Evolutionary conservation across 2,888 invertebrate species (phyloP).

Genomic region (Andricus curvator): DNA sequence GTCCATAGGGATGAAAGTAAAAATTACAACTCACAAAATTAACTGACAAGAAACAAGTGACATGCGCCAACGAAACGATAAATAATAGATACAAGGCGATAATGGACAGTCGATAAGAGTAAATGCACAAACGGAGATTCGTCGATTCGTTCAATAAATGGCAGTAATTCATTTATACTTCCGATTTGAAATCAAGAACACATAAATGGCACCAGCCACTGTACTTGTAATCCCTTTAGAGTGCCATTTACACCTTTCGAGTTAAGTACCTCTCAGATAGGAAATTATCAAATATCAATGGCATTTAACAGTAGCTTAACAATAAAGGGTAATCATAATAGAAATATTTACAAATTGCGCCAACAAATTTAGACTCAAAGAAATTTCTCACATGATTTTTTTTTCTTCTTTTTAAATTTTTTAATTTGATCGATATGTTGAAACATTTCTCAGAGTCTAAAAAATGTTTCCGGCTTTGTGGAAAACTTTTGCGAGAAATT

Average conservation of each 20-base stretch:
- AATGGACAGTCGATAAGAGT: slow-evolving; percentile 40
- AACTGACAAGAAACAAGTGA: neutral
- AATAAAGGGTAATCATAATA: slow-evolving; percentile 19
- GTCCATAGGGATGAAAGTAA: slow-evolving; percentile 15
- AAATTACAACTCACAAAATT: slow-evolving; percentile 14
- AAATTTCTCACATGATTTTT: neutral
- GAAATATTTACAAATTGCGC: slow-evolving; percentile 25
- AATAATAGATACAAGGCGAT: slow-evolving; percentile 39
- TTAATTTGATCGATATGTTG: neutral
- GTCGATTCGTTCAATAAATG: slow-evolving; percentile 45
- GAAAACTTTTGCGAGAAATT: neutral
- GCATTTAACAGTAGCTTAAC: slow-evolving; percentile 29
- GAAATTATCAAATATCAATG: slow-evolving; percentile 38
- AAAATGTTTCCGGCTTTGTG: neutral
- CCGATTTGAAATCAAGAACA: slow-evolving; percentile 48
- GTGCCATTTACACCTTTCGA: slow-evolving; percentile 32
- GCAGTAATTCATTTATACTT: slow-evolving; percentile 47
- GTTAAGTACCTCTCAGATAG: slow-evolving; percentile 26
- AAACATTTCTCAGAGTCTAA: slow-evolving; percentile 19
- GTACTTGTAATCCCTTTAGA: slow-evolving; percentile 31
- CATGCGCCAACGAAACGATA: slow-evolving; percentile 13
- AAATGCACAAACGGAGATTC: slow-evolving; percentile 41
- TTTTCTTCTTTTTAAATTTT: neutral
- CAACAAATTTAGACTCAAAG: neutral
- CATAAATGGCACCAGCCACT: slow-evolving; percentile 47